Percentiles rank a stretch among this genome's conserved stretches.
Conservation (phyloP, 2,797 vertebrate genomes). For the Trichosurus vulpecula region DNA sequence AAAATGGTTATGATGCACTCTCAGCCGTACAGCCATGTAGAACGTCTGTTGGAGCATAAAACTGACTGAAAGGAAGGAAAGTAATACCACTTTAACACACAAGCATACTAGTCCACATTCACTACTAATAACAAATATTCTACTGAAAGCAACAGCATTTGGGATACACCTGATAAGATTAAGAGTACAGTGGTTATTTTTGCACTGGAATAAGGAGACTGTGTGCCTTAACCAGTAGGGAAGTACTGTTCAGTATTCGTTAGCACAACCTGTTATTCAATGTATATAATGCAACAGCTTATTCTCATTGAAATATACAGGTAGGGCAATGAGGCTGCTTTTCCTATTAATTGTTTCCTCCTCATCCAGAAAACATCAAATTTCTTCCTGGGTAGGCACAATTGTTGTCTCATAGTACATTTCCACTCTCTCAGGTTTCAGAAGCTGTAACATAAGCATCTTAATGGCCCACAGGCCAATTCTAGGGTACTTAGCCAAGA, state of each 20-base stretch:
- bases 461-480: slow-evolving; percentile 9
- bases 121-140: slow-evolving; percentile 41
- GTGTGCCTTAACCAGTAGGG: slow-evolving; percentile 16
- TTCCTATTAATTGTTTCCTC: not conserved
- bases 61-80: not conserved
- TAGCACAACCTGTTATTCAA: not conserved
- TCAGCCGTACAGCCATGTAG: not conserved
- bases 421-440: not conserved
- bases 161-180: slow-evolving; percentile 31
- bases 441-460: not conserved
- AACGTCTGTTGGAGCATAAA: not conserved
- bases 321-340: not conserved
- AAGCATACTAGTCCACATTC: slow-evolving; percentile 24
- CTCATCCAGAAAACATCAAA: not conserved
- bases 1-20: not conserved
- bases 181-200: slow-evolving; percentile 29
- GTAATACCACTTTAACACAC: not conserved
- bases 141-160: slow-evolving; percentile 29
- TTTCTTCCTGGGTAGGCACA: not conserved
- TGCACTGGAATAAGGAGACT: not conserved
- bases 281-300: not conserved
- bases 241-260: not conserved
- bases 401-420: slow-evolving; percentile 25
- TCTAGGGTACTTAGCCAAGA: slow-evolving; percentile 26
- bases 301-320: not conserved